A percentile compares a stretch with the other conserved stretches of the same genome.
Evolutionary conservation across 2,113 vertebrate species (phyloP).

Genomic region (Amblyornis subalaris): DNA sequence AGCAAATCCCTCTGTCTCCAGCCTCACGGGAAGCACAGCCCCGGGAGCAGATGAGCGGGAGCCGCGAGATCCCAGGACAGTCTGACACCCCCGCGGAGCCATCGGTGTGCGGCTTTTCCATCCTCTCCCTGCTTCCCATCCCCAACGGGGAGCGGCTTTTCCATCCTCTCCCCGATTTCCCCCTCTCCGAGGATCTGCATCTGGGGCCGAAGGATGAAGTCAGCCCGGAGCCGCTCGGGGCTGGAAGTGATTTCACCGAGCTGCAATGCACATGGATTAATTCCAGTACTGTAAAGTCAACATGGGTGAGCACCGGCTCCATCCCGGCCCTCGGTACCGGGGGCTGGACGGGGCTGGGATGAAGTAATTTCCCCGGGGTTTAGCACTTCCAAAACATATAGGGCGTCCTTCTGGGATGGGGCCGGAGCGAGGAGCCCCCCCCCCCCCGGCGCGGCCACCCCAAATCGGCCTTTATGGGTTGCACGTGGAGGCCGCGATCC

Average conservation of each 20-base stretch:
- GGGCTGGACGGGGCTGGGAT: slow-evolving; percentile 77
- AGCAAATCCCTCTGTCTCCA: not conserved
- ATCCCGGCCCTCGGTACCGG: slow-evolving; percentile 69
- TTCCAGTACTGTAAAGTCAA: slow-evolving; percentile 85
- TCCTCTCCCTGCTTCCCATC: slow-evolving; percentile 9
- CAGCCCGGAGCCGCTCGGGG: slow-evolving; percentile 62
- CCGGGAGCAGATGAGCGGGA: not conserved
- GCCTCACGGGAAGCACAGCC: not conserved
- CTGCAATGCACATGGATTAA: slow-evolving; percentile 82
- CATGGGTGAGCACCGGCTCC: slow-evolving; percentile 74
- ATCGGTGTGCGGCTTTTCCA: not conserved
- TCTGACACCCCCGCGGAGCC: not conserved
- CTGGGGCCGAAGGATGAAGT: slow-evolving; percentile 70
- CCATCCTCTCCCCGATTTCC: slow-evolving; percentile 10
- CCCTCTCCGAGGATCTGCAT: slow-evolving; percentile 33
- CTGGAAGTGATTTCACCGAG: slow-evolving; percentile 88
- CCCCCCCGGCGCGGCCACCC: not conserved
- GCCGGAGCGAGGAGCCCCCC: slow-evolving; percentile 46
- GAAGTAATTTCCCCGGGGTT: slow-evolving; percentile 88
- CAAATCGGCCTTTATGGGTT: slow-evolving; percentile 75
- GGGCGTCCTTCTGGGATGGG: slow-evolving; percentile 64
- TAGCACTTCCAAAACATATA: slow-evolving; percentile 78
- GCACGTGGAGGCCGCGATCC: slow-evolving; percentile 64
- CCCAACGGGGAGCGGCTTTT: not conserved
- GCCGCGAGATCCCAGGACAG: not conserved